Evolutionary conservation across 1,140 invertebrate species (phyloP), one percentile per base, ranked within the genome.

Genomic region (Plodia interpunctella): DNA sequence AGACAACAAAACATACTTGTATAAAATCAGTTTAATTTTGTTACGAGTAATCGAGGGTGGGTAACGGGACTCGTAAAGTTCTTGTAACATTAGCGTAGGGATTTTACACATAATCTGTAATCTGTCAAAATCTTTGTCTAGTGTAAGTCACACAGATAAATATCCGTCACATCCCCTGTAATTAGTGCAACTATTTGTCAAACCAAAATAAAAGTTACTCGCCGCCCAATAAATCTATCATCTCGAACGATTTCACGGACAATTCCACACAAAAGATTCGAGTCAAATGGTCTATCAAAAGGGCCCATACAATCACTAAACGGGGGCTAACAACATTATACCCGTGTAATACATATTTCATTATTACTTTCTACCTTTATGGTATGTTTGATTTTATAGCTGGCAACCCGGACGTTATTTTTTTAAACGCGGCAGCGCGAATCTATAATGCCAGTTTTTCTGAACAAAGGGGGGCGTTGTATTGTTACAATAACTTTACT

Each of bases 271-370:
- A 87, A 88, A 78, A 76, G 75, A 63, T 63, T 67, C 76, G 78
- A 87, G 84, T 89, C 87, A 87, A 86, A 89, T 70, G 80, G 65
- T 70, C 68, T 63, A 78, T 82, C 74, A 78, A 80, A 80, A 72
- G 69, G 65, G 65, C 32, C 78, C 69, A 79, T 84, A 80, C 75
- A 86, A 75, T 68, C 60, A 21, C 60, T 75, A 76, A 80, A 82
- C 76, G 74, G 81, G 73, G 76, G 76, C 80, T 89, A 87, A 89
- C 87, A 89, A 89, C 87, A 87, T 87, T 85, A 87, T 89, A 85
- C 75, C 80, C 82, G 73, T 89, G 87, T 89, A 85, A 88, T 89
- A 89, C 83, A 89, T 89, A 89, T 87, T 87, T 87, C 79, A 89
- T 87, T 85, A 86, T 87, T 87, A 82, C 80, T 79, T 68, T 74